Percentiles rank a stretch among this genome's conserved stretches.
Conservation (phyloP, 1,140 invertebrate genomes). For the Drosophila triauraria region DNA sequence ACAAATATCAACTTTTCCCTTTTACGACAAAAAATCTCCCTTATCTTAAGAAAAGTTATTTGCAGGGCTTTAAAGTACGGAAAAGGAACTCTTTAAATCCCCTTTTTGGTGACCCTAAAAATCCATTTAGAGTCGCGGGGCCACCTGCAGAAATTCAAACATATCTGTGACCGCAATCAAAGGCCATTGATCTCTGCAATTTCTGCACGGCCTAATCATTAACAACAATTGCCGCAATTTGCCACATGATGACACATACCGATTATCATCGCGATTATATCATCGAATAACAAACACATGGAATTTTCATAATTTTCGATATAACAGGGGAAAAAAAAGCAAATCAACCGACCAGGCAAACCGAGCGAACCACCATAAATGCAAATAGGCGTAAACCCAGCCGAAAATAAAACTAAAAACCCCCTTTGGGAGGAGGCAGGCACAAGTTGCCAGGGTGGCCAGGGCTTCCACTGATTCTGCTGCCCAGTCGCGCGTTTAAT, state of each 20-base stretch:
- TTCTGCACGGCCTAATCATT: conserved; percentile 73
- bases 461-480: conserved; percentile 18
- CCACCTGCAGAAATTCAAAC: conserved; percentile 37
- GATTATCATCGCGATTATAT: conserved; percentile 59
- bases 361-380: conserved; percentile 17
- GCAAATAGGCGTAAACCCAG: conserved; percentile 38
- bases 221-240: conserved; percentile 82
- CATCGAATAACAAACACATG: conserved; percentile 64
- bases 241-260: conserved; percentile 49
- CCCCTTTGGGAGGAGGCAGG: background rate
- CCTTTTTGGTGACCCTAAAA: background rate
- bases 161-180: conserved; percentile 63
- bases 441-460: conserved; percentile 20
- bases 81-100: conserved; percentile 1
- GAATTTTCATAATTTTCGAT: conserved; percentile 67
- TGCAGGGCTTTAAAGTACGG: conserved; percentile 15
- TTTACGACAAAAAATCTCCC: conserved; percentile 33
- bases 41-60: conserved; percentile 41
- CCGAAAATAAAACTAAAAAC: conserved; percentile 46
- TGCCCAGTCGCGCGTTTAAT: conserved; percentile 75
- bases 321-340: conserved; percentile 15
- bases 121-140: background rate
- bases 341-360: background rate
- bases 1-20: conserved; percentile 57
- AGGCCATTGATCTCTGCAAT: conserved; percentile 71